Conservation (phyloP, 1,140 invertebrate genomes). For the Drosophila murphyi region DNA sequence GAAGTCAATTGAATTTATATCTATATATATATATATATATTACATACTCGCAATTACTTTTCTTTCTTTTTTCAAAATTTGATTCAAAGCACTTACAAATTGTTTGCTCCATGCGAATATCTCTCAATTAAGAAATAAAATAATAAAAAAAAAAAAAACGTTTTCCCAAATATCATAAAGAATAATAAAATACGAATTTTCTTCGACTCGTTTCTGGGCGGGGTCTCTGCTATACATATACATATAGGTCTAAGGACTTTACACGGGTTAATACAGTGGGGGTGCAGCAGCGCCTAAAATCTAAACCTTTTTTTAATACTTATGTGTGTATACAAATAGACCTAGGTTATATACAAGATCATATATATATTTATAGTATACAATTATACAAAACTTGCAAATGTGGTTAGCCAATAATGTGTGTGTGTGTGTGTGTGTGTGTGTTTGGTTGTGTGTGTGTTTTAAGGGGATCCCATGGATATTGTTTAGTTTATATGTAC, state of each 20-base stretch:
- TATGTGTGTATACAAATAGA: constrained; percentile 14
- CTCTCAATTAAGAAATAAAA: too few species aligned
- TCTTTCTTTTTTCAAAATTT: too few species aligned
- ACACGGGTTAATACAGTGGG: constrained; percentile 33
- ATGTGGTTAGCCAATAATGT: constrained; percentile 39
- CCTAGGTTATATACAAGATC: constrained; percentile 44
- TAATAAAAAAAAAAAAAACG: neutral
- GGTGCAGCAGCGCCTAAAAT: constrained; percentile 29
- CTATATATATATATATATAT: too few species aligned
- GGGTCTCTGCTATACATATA: neutral
- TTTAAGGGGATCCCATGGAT: neutral
- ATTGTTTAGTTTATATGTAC: constrained; percentile 7
- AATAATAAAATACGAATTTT: neutral
- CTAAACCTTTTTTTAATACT: constrained; percentile 7
- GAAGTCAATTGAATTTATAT: too few species aligned
- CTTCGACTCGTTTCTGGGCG: neutral
- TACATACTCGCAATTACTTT: too few species aligned
- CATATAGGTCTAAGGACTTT: neutral
- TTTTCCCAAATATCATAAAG: constrained; percentile 7
- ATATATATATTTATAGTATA: constrained; percentile 13
- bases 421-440: constrained; percentile 12
- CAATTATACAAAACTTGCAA: constrained; percentile 31
- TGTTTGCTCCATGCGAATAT: too few species aligned
- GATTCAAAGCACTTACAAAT: too few species aligned
- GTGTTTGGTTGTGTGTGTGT: constrained; percentile 8